A percentile compares a stretch with the other conserved stretches of the same genome.
Evolutionary conservation across 1,140 invertebrate species (phyloP).

Genomic region (Drosophila grimshawi): DNA sequence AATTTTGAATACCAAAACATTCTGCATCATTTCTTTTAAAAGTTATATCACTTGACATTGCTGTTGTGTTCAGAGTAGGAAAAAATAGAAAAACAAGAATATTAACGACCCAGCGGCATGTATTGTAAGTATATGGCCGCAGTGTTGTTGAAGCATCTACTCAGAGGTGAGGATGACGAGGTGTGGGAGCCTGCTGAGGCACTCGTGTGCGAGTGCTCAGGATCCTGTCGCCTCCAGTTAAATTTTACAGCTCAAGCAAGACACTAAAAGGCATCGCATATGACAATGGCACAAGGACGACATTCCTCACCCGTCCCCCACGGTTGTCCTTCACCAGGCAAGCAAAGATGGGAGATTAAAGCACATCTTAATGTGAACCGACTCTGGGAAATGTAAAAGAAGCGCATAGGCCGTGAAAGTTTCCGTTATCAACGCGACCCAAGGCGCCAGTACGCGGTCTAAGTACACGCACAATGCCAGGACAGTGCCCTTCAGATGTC

Average conservation of each 20-base stretch:
- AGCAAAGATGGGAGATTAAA: constrained; percentile 52
- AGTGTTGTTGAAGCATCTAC: constrained; percentile 37
- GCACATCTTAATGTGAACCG: constrained; percentile 60
- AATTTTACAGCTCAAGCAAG: constrained; percentile 63
- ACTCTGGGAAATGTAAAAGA: constrained; percentile 49
- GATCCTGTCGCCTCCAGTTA: constrained; percentile 60
- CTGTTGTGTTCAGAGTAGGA: constrained; percentile 3
- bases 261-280: constrained; percentile 60
- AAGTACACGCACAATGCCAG: constrained; percentile 1
- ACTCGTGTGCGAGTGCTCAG: constrained; percentile 41
- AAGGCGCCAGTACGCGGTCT: constrained; percentile 34
- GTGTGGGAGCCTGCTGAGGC: constrained; percentile 18
- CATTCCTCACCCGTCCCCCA: constrained; percentile 6
- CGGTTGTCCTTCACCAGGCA: constrained; percentile 1
- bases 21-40: neutral
- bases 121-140: constrained; percentile 27
- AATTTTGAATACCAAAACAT: no score
- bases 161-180: constrained; percentile 28
- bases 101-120: constrained; percentile 53
- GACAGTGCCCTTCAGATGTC: neutral
- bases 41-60: neutral
- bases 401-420: constrained; percentile 48
- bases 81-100: constrained; percentile 45
- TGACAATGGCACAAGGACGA: constrained; percentile 47
- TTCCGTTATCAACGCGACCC: constrained; percentile 49